These are phyloP conservation scores for Plusia festucae DNA, from an alignment of 2,888 invertebrate genomes.

Conservation along the genomic window DNA sequence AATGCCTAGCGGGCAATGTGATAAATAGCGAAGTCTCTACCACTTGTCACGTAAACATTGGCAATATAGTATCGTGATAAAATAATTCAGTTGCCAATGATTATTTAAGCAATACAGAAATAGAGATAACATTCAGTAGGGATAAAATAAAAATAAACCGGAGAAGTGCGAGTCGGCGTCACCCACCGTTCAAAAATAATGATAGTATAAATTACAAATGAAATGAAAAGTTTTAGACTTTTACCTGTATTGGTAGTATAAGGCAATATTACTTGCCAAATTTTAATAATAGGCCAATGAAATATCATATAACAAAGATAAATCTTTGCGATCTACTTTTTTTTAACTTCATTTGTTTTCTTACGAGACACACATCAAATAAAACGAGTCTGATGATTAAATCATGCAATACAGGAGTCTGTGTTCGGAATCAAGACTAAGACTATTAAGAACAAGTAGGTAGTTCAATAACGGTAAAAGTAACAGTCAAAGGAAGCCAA, in stretches of 20 bases:
- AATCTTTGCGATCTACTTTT: background rate
- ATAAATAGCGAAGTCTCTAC: conserved; percentile 2
- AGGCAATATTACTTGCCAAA: too few species aligned
- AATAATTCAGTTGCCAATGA: background rate
- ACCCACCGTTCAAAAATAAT: too few species aligned
- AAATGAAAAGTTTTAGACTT: too few species aligned
- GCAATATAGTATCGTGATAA: background rate
- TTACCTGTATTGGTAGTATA: too few species aligned
- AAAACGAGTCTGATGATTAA: background rate
- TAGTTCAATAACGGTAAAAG: background rate
- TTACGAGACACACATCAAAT: background rate
- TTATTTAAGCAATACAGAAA: background rate
- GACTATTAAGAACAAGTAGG: background rate
- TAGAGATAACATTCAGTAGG: background rate
- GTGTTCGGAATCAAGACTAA: background rate
- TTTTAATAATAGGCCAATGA: too few species aligned
- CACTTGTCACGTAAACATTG: background rate
- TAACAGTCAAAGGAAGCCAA: background rate
- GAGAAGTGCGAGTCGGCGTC: too few species aligned
- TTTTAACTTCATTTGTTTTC: background rate
- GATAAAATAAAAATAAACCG: too few species aligned
- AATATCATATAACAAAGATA: too few species aligned
- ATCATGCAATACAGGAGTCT: background rate
- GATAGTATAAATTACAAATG: too few species aligned
- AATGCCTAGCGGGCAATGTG: background rate